Conservation (phyloP, 2,113 vertebrate genomes). For the Percina caprodes region DNA sequence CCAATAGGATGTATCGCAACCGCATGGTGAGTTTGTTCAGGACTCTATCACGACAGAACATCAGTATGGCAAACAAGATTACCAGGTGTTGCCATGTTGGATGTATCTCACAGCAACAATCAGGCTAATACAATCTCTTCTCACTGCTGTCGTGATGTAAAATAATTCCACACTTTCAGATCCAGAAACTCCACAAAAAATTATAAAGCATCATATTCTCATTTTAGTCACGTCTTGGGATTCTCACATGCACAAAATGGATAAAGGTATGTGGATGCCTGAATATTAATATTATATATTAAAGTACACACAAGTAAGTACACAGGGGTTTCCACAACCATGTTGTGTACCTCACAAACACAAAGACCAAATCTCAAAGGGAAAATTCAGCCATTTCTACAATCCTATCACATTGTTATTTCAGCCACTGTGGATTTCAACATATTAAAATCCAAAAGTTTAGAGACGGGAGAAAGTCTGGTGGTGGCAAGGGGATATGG, state of each 20-base stretch:
- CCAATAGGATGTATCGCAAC: slow-evolving; percentile 38
- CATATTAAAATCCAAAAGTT: slow-evolving; percentile 63
- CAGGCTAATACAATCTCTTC: not conserved
- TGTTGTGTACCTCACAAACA: not conserved
- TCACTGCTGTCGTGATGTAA: not conserved
- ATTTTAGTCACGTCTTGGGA: not conserved
- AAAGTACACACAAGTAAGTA: not conserved
- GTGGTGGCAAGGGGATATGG: slow-evolving; percentile 35
- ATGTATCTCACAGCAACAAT: not conserved
- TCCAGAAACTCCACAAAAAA: not conserved
- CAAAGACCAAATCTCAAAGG: slow-evolving; percentile 4
- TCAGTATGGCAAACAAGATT: not conserved
- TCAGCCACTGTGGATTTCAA: slow-evolving; percentile 46
- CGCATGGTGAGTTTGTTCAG: slow-evolving; percentile 53
- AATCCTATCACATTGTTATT: slow-evolving; percentile 28
- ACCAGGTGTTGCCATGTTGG: not conserved
- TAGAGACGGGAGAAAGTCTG: slow-evolving; percentile 36
- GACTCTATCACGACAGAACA: slow-evolving; percentile 29
- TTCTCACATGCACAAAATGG: not conserved
- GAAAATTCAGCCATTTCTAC: not conserved
- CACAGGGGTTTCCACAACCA: not conserved
- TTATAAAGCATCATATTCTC: not conserved
- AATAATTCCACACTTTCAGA: not conserved
- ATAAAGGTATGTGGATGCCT: not conserved
- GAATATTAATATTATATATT: not conserved